Base-by-base conservation (phyloP, 1,140 invertebrate genomes). In the Zophobas atratus region DNA sequence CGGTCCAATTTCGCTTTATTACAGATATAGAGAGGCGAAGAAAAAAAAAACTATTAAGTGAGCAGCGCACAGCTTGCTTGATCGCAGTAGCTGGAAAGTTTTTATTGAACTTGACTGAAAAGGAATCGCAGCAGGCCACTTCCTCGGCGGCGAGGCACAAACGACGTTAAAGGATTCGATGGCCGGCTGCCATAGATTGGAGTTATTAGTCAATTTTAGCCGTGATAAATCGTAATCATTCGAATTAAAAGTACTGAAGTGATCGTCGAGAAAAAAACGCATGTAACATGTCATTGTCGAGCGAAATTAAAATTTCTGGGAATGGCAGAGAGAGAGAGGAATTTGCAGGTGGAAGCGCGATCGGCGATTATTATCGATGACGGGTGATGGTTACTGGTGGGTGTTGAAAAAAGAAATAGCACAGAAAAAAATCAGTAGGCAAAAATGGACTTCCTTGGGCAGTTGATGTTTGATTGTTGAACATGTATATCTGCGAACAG, bases 131-230 rank as follows among this genome's bases (percentile, higher is more conserved):
- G 70, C 70, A 72, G 70, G 70, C 35, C 46, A 72, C 70, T 72
- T 72, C 70, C 70, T 72, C 36, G 70, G 70, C 70, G 70, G 70
- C 70, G 33, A 35, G 8, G 6, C 48, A 20, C 67, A 71, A 71
- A 71, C 67, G 48, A 71, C 67, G 41, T 41, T 72, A 72, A 72
- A 72, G 70, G 70, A 72, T 72, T 72, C 70, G 70, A 72, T 72
- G 46, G 46, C 70, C 67, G 70, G 35, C 70, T 53, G 51, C 70
- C 46, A 72, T 72, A 72, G 70, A 72, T 72, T 72, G 46, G 70
- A 72, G 70, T 72, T 72, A 72, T 72, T 72, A 72, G 70, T 49
- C 70, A 72, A 72, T 72, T 72, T 72, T 72, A 72, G 70, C 70
- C 70, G 70, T 72, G 70, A 72, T 72, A 72, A 72, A 72, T 72